phyloP scores from a whole-genome alignment of 1,140 invertebrate genomes.

The Lepidostoma basale region DNA sequence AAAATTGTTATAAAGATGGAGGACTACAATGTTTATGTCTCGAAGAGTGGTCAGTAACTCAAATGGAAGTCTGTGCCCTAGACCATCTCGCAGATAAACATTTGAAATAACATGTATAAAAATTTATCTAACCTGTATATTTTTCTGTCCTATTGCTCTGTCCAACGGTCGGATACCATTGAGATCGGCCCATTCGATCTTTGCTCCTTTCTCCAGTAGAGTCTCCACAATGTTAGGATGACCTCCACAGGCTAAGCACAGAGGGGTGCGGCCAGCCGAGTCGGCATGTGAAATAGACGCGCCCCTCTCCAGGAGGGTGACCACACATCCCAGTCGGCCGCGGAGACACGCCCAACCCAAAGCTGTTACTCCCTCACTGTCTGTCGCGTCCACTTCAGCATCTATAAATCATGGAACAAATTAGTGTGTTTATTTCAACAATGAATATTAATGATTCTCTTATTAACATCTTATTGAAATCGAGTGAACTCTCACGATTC shows the following conservation, averaged over 20 bases:
- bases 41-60: too few relatives aligned
- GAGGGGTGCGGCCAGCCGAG: conserved; percentile 79
- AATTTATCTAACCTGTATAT: conserved; percentile 65
- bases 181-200: conserved; percentile 91
- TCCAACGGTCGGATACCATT: conserved; percentile 94
- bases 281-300: conserved; percentile 83
- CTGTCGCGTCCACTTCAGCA: conserved; percentile 76
- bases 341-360: conserved; percentile 90
- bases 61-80: too few relatives aligned
- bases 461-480: too few relatives aligned
- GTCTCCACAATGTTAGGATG: conserved; percentile 73
- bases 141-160: conserved; percentile 88
- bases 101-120: too few relatives aligned
- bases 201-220: conserved; percentile 84
- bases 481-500: too few relatives aligned
- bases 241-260: conserved; percentile 88
- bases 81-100: too few relatives aligned
- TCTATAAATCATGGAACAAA: conserved; percentile 63
- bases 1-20: too few relatives aligned
- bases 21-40: too few relatives aligned
- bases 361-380: conserved; percentile 87
- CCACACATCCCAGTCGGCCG: conserved; percentile 79
- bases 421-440: too few relatives aligned
- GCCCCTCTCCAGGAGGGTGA: conserved; percentile 80
- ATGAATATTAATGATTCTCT: background rate